Conservation (phyloP, 2,797 vertebrate species). For the Enteromius anoplus region DNA sequence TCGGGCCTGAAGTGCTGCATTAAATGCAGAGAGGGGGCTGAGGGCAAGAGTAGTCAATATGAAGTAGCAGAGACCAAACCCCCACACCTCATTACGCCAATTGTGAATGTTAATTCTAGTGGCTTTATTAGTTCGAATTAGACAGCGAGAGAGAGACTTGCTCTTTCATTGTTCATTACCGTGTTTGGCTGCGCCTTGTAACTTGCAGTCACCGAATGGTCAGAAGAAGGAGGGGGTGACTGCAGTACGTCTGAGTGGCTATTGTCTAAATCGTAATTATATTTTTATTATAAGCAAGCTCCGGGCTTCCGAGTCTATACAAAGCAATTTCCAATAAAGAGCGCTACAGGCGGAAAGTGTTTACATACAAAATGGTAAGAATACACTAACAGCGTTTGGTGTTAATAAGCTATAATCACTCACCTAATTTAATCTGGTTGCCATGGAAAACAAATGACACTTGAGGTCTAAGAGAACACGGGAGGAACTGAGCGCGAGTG, state of each 20-base stretch:
- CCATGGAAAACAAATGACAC: slow-evolving; percentile 88
- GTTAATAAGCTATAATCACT: slow-evolving; percentile 85
- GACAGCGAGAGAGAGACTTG: slow-evolving; percentile 68
- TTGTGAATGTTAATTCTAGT: slow-evolving; percentile 86
- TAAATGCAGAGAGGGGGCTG: slow-evolving; percentile 82
- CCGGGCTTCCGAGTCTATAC: slow-evolving; percentile 73
- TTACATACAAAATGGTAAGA: slow-evolving; percentile 85
- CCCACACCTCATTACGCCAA: slow-evolving; percentile 81
- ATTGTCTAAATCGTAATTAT: slow-evolving; percentile 83
- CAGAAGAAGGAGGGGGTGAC: slow-evolving; percentile 41
- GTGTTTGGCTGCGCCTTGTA: slow-evolving; percentile 74
- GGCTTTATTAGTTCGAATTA: slow-evolving; percentile 85
- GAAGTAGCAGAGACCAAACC: slow-evolving; percentile 74
- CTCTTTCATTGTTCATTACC: slow-evolving; percentile 81
- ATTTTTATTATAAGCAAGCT: slow-evolving; percentile 81
- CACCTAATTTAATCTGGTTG: slow-evolving; percentile 88
- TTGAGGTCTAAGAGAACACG: slow-evolving; percentile 81
- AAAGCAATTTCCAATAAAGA: slow-evolving; percentile 78
- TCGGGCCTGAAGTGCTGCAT: slow-evolving; percentile 83
- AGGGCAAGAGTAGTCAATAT: slow-evolving; percentile 83
- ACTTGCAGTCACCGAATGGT: slow-evolving; percentile 60
- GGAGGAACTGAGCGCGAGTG: slow-evolving; percentile 62
- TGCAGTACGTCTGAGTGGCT: slow-evolving; percentile 68
- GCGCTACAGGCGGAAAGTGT: slow-evolving; percentile 80
- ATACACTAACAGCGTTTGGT: slow-evolving; percentile 82